Conservation (phyloP, 2,888 invertebrate genomes). For the Terebella lapidaria region DNA sequence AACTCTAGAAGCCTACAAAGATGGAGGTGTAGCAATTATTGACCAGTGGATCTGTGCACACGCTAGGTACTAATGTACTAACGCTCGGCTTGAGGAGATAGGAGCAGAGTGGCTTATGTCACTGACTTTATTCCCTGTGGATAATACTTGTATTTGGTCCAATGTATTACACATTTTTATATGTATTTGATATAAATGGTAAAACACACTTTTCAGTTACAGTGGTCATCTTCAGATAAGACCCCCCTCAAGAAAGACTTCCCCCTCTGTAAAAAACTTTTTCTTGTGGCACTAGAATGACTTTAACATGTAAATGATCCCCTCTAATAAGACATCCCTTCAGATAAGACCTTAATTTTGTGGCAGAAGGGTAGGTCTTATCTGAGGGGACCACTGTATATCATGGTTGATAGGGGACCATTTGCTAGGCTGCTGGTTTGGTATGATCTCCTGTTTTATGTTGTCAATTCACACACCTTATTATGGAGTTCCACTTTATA, state of each 20-base stretch:
- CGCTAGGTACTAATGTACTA: too few species aligned
- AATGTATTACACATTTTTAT: background rate
- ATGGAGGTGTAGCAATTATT: conserved; percentile 85
- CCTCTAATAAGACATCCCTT: too few species aligned
- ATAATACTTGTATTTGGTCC: background rate
- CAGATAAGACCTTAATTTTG: too few species aligned
- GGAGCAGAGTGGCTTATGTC: background rate
- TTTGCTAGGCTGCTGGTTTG: background rate
- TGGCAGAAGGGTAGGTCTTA: too few species aligned
- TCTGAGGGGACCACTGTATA: too few species aligned
- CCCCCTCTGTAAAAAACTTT: too few species aligned
- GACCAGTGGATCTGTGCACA: conserved; percentile 93
- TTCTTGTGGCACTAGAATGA: too few species aligned
- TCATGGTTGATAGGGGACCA: too few species aligned
- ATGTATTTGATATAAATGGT: background rate
- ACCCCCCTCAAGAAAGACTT: too few species aligned
- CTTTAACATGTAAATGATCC: too few species aligned
- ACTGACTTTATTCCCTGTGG: background rate
- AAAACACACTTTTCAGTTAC: background rate
- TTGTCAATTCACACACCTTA: too few species aligned
- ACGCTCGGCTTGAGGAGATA: background rate
- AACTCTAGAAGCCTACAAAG: conserved; percentile 57
- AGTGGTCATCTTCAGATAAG: background rate
- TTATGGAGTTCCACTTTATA: too few species aligned
- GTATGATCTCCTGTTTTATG: background rate